Conservation (phyloP, 2,888 invertebrate genomes). For the Drosophila monieri region DNA sequence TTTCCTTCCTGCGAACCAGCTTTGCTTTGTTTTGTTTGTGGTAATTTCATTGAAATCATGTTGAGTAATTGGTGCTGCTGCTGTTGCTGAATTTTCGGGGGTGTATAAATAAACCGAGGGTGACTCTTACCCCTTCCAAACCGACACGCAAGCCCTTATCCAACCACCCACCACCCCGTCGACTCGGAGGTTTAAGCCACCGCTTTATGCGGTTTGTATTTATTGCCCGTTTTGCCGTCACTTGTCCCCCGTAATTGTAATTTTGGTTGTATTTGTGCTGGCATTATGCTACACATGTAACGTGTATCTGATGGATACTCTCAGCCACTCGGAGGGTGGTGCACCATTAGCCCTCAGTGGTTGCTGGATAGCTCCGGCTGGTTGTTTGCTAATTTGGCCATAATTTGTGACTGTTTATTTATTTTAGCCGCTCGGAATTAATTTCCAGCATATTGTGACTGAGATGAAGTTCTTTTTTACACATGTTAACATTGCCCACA, state of each 20-base stretch:
- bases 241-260: slow-evolving; percentile 47
- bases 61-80: slow-evolving; percentile 81
- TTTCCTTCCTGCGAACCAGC: slow-evolving; percentile 37
- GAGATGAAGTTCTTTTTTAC: slow-evolving; percentile 67
- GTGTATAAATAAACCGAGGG: slow-evolving; percentile 67
- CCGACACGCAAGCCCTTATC: not conserved
- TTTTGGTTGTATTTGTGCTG: slow-evolving; percentile 55
- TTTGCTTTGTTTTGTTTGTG: slow-evolving; percentile 69
- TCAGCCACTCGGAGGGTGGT: slow-evolving; percentile 31
- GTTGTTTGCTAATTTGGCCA: slow-evolving; percentile 81
- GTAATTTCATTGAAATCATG: slow-evolving; percentile 83
- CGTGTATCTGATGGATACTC: slow-evolving; percentile 73
- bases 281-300: slow-evolving; percentile 75
- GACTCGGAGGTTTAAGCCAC: slow-evolving; percentile 67
- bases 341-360: slow-evolving; percentile 49
- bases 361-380: slow-evolving; percentile 33
- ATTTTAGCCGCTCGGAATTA: slow-evolving; percentile 69
- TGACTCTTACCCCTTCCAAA: slow-evolving; percentile 21
- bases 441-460: slow-evolving; percentile 62
- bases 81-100: slow-evolving; percentile 26
- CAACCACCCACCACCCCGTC: slow-evolving; percentile 11
- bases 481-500: slow-evolving; percentile 76
- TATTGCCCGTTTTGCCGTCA: slow-evolving; percentile 72
- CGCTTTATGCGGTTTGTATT: slow-evolving; percentile 83
- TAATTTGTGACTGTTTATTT: slow-evolving; percentile 81